Evolutionary conservation across 2,888 invertebrate genomes (phyloP).

Genomic region (Dynastes maya): DNA sequence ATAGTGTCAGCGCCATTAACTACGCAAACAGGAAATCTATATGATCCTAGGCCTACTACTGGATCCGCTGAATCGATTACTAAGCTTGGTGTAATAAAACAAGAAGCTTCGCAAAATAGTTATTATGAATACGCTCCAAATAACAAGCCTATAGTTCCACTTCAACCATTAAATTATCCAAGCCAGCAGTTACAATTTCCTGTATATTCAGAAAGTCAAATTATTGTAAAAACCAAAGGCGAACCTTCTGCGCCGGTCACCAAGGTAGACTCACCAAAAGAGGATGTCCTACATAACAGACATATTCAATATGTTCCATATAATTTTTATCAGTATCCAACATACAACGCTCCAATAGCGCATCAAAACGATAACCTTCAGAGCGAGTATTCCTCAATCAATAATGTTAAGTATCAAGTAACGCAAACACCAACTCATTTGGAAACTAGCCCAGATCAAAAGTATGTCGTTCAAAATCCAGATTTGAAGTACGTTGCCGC

Average conservation of each 20-base stretch:
- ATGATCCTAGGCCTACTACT: not conserved
- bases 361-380: not conserved
- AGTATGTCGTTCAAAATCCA: conserved; percentile 47
- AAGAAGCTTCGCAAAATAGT: conserved; percentile 20
- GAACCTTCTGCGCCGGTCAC: conserved; percentile 13
- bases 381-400: not conserved
- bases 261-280: conserved; percentile 12
- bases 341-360: not conserved
- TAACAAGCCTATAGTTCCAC: conserved; percentile 43
- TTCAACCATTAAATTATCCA: not conserved
- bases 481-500: conserved; percentile 64
- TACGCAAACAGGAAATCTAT: conserved; percentile 17
- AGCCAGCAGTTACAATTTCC: conserved; percentile 2
- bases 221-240: not conserved
- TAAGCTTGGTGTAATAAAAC: conserved; percentile 22
- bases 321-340: conserved; percentile 16
- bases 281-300: not conserved
- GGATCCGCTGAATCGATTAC: not conserved
- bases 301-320: conserved; percentile 25
- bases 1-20: not conserved
- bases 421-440: conserved; percentile 16
- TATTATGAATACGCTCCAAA: conserved; percentile 51
- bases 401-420: conserved; percentile 6
- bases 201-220: conserved; percentile 13
- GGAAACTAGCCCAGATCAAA: conserved; percentile 20